Conservation (phyloP, 2,113 vertebrate genomes). For the Donacobius atricapilla region DNA sequence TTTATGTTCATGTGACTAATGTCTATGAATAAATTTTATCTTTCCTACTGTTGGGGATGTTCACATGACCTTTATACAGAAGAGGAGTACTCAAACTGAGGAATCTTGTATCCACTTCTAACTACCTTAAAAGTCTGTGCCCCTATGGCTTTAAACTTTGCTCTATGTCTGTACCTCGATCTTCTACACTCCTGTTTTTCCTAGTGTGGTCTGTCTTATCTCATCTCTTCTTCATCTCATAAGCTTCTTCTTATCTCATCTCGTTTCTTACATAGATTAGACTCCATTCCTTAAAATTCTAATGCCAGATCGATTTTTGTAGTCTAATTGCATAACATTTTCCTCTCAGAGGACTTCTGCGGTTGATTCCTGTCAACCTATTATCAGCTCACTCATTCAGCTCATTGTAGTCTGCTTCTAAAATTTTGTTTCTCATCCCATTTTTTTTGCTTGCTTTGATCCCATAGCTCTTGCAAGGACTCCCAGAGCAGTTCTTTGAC, state of each 20-base stretch:
- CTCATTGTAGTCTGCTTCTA: background rate
- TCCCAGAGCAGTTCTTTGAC: background rate
- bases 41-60: background rate
- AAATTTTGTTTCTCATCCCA: background rate
- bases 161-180: background rate
- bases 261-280: background rate
- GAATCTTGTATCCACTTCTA: background rate
- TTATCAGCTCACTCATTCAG: background rate
- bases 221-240: background rate
- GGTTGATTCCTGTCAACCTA: background rate
- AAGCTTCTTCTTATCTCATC: background rate
- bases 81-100: background rate
- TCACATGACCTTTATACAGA: background rate
- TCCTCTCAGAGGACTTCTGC: background rate
- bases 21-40: background rate
- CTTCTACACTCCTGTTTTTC: background rate
- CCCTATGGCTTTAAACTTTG: background rate
- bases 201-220: background rate
- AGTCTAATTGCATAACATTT: background rate
- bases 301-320: background rate
- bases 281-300: background rate
- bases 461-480: background rate
- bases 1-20: background rate
- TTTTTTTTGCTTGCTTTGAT: background rate
- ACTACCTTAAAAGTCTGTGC: background rate